Evolutionary conservation across 2,888 invertebrate species (phyloP).

Genomic region (Volucella bombylans): DNA sequence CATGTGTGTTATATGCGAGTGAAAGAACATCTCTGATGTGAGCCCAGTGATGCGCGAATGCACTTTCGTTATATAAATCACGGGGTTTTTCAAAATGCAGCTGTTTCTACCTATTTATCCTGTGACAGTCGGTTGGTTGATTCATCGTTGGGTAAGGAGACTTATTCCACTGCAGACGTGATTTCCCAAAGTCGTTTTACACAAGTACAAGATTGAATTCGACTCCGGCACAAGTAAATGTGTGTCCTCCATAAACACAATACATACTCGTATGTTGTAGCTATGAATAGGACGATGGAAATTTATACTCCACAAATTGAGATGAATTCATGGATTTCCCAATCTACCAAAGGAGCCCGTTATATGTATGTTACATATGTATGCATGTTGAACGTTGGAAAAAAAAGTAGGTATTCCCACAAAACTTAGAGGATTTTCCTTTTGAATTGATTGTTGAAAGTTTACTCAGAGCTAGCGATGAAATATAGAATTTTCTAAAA

Average conservation of each 20-base stretch:
- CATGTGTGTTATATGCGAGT: constrained; percentile 36
- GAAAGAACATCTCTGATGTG: constrained; percentile 59
- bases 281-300: constrained; percentile 5
- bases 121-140: constrained; percentile 26
- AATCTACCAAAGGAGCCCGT: constrained; percentile 5
- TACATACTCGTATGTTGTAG: neutral
- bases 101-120: constrained; percentile 67
- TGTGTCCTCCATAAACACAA: too few species aligned
- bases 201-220: neutral
- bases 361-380: constrained; percentile 19
- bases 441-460: constrained; percentile 68
- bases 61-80: constrained; percentile 73
- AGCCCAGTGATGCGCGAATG: constrained; percentile 71
- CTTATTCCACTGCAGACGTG: constrained; percentile 64
- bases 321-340: constrained; percentile 62
- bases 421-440: constrained; percentile 60
- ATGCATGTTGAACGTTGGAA: neutral
- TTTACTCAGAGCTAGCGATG: constrained; percentile 60
- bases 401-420: neutral
- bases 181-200: constrained; percentile 66
- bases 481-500: constrained; percentile 48
- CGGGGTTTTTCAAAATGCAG: constrained; percentile 64
- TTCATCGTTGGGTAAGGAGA: constrained; percentile 36
- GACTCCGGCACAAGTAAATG: too few species aligned
- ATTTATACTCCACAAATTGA: constrained; percentile 43